These are phyloP conservation scores for Amphiprion clarkii DNA, from an alignment of 2,797 vertebrate species.

Conservation along the genomic window DNA sequence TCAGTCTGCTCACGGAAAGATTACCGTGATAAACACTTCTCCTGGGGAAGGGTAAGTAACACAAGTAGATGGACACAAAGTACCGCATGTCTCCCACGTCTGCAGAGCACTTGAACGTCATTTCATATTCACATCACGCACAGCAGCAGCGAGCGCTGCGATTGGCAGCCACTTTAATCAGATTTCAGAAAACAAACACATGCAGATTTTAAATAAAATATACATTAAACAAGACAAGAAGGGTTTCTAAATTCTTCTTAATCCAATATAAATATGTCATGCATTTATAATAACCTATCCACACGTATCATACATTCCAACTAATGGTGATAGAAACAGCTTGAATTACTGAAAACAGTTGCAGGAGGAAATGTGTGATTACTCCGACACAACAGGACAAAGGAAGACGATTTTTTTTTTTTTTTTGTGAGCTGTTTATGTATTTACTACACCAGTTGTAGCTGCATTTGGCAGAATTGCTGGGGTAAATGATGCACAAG, in stretches of 20 bases:
- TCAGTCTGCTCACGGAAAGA: conserved; percentile 43
- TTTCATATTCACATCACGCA: conserved; percentile 67
- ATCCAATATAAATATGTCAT: conserved; percentile 30
- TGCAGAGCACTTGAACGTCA: conserved; percentile 32
- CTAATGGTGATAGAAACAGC: conserved; percentile 34
- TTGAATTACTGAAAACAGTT: conserved; percentile 60
- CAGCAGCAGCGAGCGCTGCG: not conserved
- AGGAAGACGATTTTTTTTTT: conserved; percentile 57
- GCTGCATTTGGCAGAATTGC: conserved; percentile 61
- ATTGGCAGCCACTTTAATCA: conserved; percentile 40
- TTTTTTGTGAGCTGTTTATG: conserved; percentile 59
- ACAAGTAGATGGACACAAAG: conserved; percentile 53
- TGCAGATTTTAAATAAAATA: conserved; percentile 1
- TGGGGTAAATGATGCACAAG: conserved; percentile 70
- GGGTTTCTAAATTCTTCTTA: not conserved
- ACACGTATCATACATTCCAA: conserved; percentile 31
- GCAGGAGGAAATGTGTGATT: conserved; percentile 49
- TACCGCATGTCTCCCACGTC: conserved; percentile 46
- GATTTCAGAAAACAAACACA: conserved; percentile 43
- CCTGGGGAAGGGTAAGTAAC: conserved; percentile 36
- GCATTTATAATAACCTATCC: conserved; percentile 31
- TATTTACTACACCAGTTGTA: conserved; percentile 58
- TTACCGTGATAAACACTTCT: conserved; percentile 58
- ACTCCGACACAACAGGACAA: conserved; percentile 55
- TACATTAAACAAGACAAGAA: not conserved